Percentiles rank a stretch among this genome's conserved stretches.
phyloP scores from a whole-genome alignment of 2,888 invertebrate species.

The Callinectes sapidus region DNA sequence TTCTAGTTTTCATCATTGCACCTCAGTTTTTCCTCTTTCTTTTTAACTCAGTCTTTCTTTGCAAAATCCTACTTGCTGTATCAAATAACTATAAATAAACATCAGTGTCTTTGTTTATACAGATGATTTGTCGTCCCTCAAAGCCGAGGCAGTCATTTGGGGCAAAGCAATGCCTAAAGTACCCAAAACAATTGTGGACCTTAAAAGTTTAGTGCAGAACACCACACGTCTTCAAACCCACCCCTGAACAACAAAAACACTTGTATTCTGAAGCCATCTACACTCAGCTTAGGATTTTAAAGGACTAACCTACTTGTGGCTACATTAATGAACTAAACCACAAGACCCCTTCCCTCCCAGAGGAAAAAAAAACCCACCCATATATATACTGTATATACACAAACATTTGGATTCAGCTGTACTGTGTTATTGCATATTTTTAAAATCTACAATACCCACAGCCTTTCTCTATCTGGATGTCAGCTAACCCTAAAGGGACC shows the following conservation, averaged over 20 bases:
- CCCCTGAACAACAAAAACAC: slow-evolving; percentile 5
- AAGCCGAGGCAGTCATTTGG: not conserved
- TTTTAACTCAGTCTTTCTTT: no score
- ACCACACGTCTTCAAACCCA: not conserved
- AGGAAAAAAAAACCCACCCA: not conserved
- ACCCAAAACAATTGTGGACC: not conserved
- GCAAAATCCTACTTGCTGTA: not conserved
- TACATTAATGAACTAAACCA: not conserved
- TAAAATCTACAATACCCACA: not conserved
- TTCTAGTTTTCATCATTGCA: not conserved
- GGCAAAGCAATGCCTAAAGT: not conserved
- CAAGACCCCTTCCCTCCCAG: not conserved
- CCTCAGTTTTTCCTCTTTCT: no score
- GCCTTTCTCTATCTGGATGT: not conserved
- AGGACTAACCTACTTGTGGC: not conserved
- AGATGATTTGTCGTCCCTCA: not conserved
- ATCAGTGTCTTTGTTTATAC: not conserved
- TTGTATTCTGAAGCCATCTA: not conserved
- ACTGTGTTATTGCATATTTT: not conserved
- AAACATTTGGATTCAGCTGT: slow-evolving; percentile 17
- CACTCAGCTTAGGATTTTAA: not conserved
- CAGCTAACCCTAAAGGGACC: not conserved
- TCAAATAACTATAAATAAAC: not conserved
- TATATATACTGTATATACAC: not conserved
- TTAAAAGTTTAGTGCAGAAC: not conserved